Base-by-base conservation (phyloP, 2,888 invertebrate genomes). In the Acanthoscelides obtectus region DNA sequence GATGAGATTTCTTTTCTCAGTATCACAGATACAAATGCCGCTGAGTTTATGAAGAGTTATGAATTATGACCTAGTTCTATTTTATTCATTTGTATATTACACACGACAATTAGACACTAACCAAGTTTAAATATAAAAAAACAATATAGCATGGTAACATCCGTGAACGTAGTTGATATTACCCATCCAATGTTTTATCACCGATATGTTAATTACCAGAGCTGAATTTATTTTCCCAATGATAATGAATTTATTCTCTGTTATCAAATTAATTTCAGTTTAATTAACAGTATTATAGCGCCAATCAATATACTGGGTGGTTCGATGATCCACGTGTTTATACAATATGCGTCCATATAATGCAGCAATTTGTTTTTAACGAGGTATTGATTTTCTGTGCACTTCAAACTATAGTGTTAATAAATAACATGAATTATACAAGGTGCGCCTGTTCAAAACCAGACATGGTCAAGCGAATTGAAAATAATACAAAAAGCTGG, bases 261-360 rank as follows among this genome's bases (percentile, higher is more conserved):
- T 72, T 72, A 72, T 72, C 72, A 45, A 68, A 72, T 66, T 63
- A 70, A 70, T 71, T 71, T 64, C 66, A 64, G 72, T 69, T 71
- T 72, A 72, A 72, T 72, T 72, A 72, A 72, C 72, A 67, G 69
- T 72, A 70, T 69, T 69, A 45, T 45, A 45, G 45, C 45, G 45
- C 45, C 45, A 45, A 45, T 69, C 67, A 68, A 27, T 19, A 21
- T 71, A 68, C 68, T 69, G 69, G 66, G 66, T 69, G 22, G 45
- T 66, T 22, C 64, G 22, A 66, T 22, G 68, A 65, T 71, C 45
- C 45, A 45, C 12, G 12, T 45, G 17, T 17, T 12, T 45, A 45
- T 45, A 12, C 45, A 45, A 45, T 45, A 45, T 12, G 12, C 12
- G 12, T 45, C 1, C 45, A 45, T 12, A 45, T 45, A 45, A 45